Conservation (phyloP, 2,113 vertebrate genomes). For the Protomyctophum bolini region DNA sequence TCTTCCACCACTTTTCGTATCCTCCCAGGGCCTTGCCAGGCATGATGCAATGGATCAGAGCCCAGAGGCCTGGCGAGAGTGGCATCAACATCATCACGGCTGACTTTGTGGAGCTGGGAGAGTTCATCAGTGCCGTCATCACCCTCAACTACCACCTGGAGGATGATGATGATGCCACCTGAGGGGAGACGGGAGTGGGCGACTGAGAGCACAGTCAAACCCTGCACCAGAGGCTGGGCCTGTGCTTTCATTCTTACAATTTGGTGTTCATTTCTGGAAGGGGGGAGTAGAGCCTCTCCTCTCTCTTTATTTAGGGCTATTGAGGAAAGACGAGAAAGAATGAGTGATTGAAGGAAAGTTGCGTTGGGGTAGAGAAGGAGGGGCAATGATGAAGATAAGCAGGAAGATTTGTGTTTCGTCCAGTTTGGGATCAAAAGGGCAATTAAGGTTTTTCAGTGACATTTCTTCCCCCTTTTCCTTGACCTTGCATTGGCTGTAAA, state of each 20-base stretch:
- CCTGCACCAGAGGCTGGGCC: constrained; percentile 28
- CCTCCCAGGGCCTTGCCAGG: constrained; percentile 88
- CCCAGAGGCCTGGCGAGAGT: constrained; percentile 92
- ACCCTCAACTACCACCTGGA: constrained; percentile 94
- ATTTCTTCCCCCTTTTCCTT: constrained; percentile 56
- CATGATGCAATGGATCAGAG: constrained; percentile 98
- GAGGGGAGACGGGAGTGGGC: constrained; percentile 68
- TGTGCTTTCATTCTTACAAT: constrained; percentile 75
- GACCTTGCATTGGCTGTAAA: constrained; percentile 59
- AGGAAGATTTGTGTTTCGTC: constrained; percentile 43
- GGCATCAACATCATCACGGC: constrained; percentile 97
- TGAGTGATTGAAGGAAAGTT: constrained; percentile 22
- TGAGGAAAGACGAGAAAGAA: constrained; percentile 53
- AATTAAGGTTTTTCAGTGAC: constrained; percentile 37
- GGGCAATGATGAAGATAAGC: constrained; percentile 1
- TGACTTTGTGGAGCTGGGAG: constrained; percentile 98
- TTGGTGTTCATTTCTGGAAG: constrained; percentile 70
- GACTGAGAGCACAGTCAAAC: constrained; percentile 58
- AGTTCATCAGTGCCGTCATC: constrained; percentile 97
- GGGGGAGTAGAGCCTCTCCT: constrained; percentile 70
- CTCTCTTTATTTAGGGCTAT: constrained; percentile 81
- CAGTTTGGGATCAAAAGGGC: constrained; percentile 46
- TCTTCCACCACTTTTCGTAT: background rate
- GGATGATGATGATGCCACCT: constrained; percentile 89
- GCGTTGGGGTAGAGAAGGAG: constrained; percentile 5